Conservation (phyloP, 2,797 vertebrate genomes). For the Gobio occitaniae region DNA sequence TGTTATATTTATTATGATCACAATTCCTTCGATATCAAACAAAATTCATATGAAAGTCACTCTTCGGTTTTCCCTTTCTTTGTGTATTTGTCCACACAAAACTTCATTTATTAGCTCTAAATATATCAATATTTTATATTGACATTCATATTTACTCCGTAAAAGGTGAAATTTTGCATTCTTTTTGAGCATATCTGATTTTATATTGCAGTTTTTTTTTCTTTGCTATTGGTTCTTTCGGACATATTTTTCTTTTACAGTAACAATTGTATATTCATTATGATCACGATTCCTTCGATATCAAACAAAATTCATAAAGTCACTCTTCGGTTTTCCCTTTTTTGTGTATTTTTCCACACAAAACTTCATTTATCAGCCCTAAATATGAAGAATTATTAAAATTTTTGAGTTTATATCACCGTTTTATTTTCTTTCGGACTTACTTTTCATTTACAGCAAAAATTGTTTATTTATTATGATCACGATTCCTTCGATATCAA, state of each 20-base stretch:
- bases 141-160: too few species aligned
- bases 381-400: too few species aligned
- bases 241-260: background rate
- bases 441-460: too few species aligned
- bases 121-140: background rate
- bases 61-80: background rate
- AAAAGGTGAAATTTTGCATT: background rate
- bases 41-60: background rate
- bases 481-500: too few species aligned
- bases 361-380: too few species aligned
- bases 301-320: background rate
- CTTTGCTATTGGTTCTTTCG: background rate
- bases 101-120: too few species aligned
- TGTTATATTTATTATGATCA: background rate
- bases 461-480: too few species aligned
- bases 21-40: background rate
- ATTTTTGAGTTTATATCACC: too few species aligned
- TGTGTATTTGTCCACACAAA: background rate
- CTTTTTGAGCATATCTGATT: too few species aligned
- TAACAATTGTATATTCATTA: background rate
- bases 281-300: background rate
- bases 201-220: too few species aligned
- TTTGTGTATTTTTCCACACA: background rate
- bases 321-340: background rate
- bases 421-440: too few species aligned